Base-by-base conservation (phyloP, 2,888 invertebrate genomes). In the Temnothorax ravouxi region DNA sequence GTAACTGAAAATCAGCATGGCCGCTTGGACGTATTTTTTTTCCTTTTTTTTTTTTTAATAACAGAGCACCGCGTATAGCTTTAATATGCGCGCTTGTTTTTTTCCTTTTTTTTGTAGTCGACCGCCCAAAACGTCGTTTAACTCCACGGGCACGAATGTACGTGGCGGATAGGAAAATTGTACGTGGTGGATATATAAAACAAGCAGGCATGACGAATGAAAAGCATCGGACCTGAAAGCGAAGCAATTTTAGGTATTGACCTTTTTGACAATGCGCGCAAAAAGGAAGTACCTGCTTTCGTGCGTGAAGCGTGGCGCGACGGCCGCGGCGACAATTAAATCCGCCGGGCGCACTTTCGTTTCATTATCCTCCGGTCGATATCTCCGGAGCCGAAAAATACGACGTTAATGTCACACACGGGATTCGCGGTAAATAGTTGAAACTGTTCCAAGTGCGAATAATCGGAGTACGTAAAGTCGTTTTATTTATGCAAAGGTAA, bases 1-100 rank as follows among this genome's bases (percentile, higher is more conserved):
- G 84, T 84, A 84, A 84, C 77, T 84, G 83, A 86, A 88, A 88
- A 88, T 87, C 87, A 88, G 86, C 86, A 62, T 66, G 29, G 77
- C 62, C 25, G 59, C 61, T 52, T 79, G 83, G 67, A 86, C 74
- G 84, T 87, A 83, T 15, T 5, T 54, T 44, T 59, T 6, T 8
- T 0, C 29, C 0, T 9, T 4, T 38, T 34, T 25, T 15, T 77
- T 87, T 86, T 77, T 64, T 25, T 25, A 25, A 61, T 59, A 72
- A 38, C 61, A 47, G 69, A 66, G 62, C 29, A 29, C 61, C 59
- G 71, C 62, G 61, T 84, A 84, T 84, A 84, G 85, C 86, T 88
- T 88, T 88, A 88, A 88, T 88, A 84, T 84, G 85, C 29, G n/a
- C 69, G 50, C 52, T 62, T 84, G 74, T 81, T 52, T 74, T 72